Base-by-base conservation (phyloP, 2,797 vertebrate genomes). In the Sternarchorhynchus goeldii region DNA sequence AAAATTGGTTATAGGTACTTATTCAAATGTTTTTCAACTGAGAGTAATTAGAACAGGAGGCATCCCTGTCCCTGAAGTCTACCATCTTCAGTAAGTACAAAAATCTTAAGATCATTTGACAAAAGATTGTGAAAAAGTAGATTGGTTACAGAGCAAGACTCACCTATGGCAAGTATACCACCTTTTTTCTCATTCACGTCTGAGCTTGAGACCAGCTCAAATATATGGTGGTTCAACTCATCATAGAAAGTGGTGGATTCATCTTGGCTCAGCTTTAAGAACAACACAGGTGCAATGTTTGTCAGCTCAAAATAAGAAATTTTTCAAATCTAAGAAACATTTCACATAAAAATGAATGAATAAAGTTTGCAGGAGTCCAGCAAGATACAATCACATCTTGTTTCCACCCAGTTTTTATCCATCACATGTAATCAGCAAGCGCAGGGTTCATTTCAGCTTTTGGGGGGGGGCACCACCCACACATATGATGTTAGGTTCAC, bases 101-200 rank as follows among this genome's bases (percentile, higher is more conserved):
- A 18, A 1, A 21, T 36, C 18, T 41, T 60, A 4, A 16, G 32
- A 21, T 34, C 5, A 72, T 72, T 8, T 21, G 58, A 73, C 25
- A 39, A 17, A 41, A 59, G 1, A 41, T 17, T 41, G 20, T 75
- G 32, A 66, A 66, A n/a, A 70, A 6, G 31, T 18, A 21, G 7
- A 50, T 3, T 8, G 20, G 25, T 59, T 16, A 21, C n/a, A 20
- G 1, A 8, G 14, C 32, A 3, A 6, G 56, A 88, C 93, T 93
- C 89, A 99, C 98, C 98, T 73, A 99, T 99, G 69, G 98, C 97
- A 63, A 99, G 94, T 87, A 99, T 99, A 75, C 97, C 98, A 29
- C 98, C 98, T 92, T 99, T 99, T 88, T 96, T 96, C 90, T 99
- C 98, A 72, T 96, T 99, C 41, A 96, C 96, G 90, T 99, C 98